Base-by-base conservation (phyloP, 1,140 invertebrate genomes). In the Oryzaephilus surinamensis region DNA sequence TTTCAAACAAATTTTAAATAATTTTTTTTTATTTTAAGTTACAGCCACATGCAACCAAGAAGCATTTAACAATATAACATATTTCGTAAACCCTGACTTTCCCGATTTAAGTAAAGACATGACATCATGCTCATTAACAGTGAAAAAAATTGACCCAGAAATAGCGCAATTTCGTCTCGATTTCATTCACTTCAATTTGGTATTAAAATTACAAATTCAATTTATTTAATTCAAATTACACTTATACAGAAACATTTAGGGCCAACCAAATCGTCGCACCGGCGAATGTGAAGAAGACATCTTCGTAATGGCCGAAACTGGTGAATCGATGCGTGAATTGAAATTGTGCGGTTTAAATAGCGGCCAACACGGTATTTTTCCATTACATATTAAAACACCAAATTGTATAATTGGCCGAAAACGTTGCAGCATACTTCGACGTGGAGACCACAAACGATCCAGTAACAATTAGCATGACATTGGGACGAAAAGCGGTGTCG, bases 51-150 rank as follows among this genome's bases (percentile, higher is more conserved):
- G 87, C 57, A 80, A 78, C 11, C 72, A 72, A n/a, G 74, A 75
- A 37, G 74, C 87, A 4, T 67, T 71, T 45, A 82, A 84, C 60
- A 91, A 91, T 62, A 68, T 88, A 21, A 90, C 85, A 0, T 89
- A 90, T 58, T 83, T 90, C 55, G 74, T 79, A 23, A 91, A 81
- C 45, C 84, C 85, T 0, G 73, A 75, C 30, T 90, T 87, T 62
- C 86, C 87, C 6, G 77, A 79, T 38, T 66, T 84, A 26, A 72
- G 76, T 55, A 69, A 64, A 33, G 73, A 75, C 8, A 72, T 77
- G 45, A 68, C 69, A 37, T 62, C 65, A 11, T 87, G 83, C 60
- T 63, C 66, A 27, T 58, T 86, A 19, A 71, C 67, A 32, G 69
- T 88, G 2, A 76, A 74, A 52, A 79, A 81, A 61, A 76, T 83